Percentiles rank a stretch among this genome's conserved stretches.
Conservation (phyloP, 2,888 invertebrate genomes). For the Leptinotarsa tumamoca region DNA sequence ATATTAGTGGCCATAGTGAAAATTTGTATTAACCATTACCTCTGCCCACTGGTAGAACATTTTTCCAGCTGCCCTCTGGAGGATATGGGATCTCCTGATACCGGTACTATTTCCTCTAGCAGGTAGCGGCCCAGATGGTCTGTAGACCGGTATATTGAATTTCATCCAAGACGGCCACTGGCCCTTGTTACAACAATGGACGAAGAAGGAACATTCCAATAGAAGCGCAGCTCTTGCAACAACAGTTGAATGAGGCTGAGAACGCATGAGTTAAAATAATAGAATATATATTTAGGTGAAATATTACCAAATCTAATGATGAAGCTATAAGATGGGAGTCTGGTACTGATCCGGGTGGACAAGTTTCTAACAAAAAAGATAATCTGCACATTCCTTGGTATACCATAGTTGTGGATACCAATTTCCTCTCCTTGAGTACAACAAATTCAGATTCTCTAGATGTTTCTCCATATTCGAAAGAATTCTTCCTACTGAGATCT, state of each 20-base stretch:
- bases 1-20: neutral
- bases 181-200: conserved; percentile 97
- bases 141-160: conserved; percentile 81
- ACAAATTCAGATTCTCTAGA: conserved; percentile 89
- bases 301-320: conserved; percentile 88
- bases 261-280: conserved; percentile 43
- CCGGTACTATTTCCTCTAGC: conserved; percentile 63
- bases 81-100: conserved; percentile 72
- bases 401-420: conserved; percentile 83
- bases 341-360: conserved; percentile 95
- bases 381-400: conserved; percentile 91
- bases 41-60: conserved; percentile 98
- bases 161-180: conserved; percentile 99
- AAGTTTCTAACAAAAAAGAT: conserved; percentile 93
- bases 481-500: conserved; percentile 84
- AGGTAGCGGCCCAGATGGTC: conserved; percentile 76
- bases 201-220: conserved; percentile 95
- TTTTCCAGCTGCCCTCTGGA: conserved; percentile 93
- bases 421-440: conserved; percentile 85
- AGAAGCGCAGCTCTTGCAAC: conserved; percentile 92
- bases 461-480: conserved; percentile 83
- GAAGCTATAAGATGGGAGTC: conserved; percentile 97
- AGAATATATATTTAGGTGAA: neutral
- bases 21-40: conserved; percentile 64
- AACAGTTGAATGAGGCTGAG: conserved; percentile 91